Evolutionary conservation across 2,113 vertebrate species (phyloP).

Genomic region (Malaclemys terrapin): DNA sequence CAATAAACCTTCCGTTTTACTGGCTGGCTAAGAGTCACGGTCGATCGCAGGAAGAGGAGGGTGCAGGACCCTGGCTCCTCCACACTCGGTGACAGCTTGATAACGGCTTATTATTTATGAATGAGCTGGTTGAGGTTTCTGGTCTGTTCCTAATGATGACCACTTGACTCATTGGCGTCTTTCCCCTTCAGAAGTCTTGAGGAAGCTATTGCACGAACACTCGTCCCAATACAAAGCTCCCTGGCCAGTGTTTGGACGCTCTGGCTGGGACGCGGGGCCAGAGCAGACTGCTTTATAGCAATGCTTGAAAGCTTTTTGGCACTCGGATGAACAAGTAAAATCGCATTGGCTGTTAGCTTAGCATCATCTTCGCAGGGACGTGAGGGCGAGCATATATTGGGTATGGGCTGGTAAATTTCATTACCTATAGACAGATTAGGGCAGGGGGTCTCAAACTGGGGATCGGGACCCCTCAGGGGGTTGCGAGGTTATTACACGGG

Average conservation of each 20-base stretch:
- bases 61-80: too few relatives aligned
- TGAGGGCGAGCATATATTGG: background rate
- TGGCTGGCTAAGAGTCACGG: too few relatives aligned
- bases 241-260: background rate
- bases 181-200: conserved; percentile 17
- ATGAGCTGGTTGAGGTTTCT: rapidly evolving
- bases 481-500: too few relatives aligned
- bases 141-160: background rate
- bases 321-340: background rate
- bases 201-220: conserved; percentile 19
- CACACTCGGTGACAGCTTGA: background rate
- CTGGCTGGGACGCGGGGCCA: background rate
- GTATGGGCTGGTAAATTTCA: background rate
- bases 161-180: conserved; percentile 1
- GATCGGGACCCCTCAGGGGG: too few relatives aligned
- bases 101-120: background rate
- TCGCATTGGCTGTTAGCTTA: background rate
- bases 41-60: too few relatives aligned
- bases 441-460: too few relatives aligned
- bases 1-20: too few relatives aligned
- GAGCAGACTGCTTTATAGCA: background rate
- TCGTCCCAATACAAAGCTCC: background rate
- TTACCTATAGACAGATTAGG: conserved; percentile 1
- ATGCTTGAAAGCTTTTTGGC: background rate
- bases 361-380: background rate